Conservation (phyloP, 2,113 vertebrate species). For the Verasper variegatus region DNA sequence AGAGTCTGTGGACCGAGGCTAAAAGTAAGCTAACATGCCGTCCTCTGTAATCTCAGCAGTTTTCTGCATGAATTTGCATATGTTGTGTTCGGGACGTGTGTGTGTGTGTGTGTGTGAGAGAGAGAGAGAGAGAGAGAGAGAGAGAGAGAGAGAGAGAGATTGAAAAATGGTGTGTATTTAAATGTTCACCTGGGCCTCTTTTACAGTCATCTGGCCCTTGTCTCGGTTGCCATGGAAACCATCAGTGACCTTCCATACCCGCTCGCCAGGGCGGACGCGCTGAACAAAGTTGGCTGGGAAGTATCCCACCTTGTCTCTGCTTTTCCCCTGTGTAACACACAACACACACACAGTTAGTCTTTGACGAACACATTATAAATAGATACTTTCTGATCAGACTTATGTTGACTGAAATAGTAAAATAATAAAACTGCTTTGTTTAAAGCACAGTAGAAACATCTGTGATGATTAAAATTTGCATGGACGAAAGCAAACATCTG, state of each 20-base stretch:
- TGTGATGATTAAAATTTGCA: background rate
- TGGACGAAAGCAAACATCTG: background rate
- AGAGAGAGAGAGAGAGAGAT: too few relatives aligned
- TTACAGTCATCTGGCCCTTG: slow-evolving; percentile 89
- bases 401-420: background rate
- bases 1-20: slow-evolving; percentile 26
- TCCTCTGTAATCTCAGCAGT: slow-evolving; percentile 58
- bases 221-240: slow-evolving; percentile 88
- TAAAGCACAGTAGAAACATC: background rate
- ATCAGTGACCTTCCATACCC: slow-evolving; percentile 89
- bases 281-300: slow-evolving; percentile 96
- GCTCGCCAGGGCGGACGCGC: slow-evolving; percentile 90
- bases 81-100: background rate
- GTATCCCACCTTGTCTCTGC: slow-evolving; percentile 88
- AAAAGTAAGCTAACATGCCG: slow-evolving; percentile 34
- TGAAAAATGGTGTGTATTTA: slow-evolving; percentile 1
- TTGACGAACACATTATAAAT: slow-evolving; percentile 19
- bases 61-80: slow-evolving; percentile 71
- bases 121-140: too few relatives aligned
- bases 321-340: slow-evolving; percentile 86
- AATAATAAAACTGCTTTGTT: background rate
- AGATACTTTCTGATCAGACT: background rate
- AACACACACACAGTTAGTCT: slow-evolving; percentile 36
- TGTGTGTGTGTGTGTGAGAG: too few relatives aligned
- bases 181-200: slow-evolving; percentile 88